Base-by-base conservation (phyloP, 2,797 vertebrate genomes). In the Hydrocynus forskahlii region DNA sequence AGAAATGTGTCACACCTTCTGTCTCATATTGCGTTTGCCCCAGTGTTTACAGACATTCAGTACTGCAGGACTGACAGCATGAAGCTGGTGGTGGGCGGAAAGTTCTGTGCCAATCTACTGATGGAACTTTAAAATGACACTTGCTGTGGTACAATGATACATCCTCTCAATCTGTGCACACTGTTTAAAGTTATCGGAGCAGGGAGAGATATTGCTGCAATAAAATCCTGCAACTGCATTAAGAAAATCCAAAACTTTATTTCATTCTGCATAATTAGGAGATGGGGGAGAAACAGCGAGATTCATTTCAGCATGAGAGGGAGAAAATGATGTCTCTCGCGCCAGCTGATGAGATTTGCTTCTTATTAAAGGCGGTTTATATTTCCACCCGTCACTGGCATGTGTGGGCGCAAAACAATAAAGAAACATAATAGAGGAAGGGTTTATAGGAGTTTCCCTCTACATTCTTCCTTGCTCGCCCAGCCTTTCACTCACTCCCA, bases 311-410 rank as follows among this genome's bases (percentile, higher is more conserved):
- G 86, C 87, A 74, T 62, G 29, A 60, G 43, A 12, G 9, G 76
- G 73, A 73, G 80, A 85, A 86, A 80, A 71, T 52, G 77, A 76
- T 45, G 54, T 82, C 66, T 82, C 66, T 74, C 69, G 85, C 8
- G 69, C 73, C 29, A 75, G 70, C 78, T 88, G 85, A 88, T 84
- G 86, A 83, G 79, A 89, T 87, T 87, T 87, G 75, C 83, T 79
- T 79, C 81, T 84, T 89, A 88, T 88, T 88, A 86, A 88, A 80
- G 68, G 75, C 72, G 86, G 84, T 86, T 87, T 86, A 72, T 81
- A 84, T 78, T 86, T 88, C 84, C 76, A 72, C 60, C 71, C 50
- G 68, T 55, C 48, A 79, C 85, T 76, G 63, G 71, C 66, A 79
- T 76, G 43, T 62, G 48, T 60, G 72, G 78, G 54, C 80, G 68